phyloP scores from a whole-genome alignment of 2,113 vertebrate genomes.

The Microtus ochrogaster region DNA sequence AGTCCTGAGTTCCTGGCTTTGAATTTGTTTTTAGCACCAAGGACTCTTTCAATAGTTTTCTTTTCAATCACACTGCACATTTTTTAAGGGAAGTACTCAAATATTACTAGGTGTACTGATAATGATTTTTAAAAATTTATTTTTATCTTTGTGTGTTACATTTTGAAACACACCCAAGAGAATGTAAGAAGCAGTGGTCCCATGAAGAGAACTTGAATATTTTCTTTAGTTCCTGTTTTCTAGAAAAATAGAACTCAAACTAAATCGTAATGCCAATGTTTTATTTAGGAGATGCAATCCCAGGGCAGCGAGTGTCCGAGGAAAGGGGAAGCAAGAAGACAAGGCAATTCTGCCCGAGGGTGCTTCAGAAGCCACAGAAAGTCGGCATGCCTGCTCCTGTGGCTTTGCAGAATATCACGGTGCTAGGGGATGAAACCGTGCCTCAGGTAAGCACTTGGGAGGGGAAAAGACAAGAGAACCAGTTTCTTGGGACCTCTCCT shows the following conservation, averaged over 20 bases:
- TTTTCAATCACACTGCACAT: not conserved
- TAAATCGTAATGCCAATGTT: constrained; percentile 36
- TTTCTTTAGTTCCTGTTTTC: constrained; percentile 55
- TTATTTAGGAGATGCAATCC: constrained; percentile 55
- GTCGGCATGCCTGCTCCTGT: not conserved
- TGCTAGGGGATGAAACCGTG: not conserved
- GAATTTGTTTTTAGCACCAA: not conserved
- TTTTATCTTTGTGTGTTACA: not conserved
- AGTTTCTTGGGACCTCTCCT: not conserved
- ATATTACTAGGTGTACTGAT: constrained; percentile 3
- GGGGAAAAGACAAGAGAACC: not conserved
- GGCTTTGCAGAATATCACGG: not conserved
- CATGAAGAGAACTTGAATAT: not conserved
- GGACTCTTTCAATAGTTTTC: constrained; percentile 20
- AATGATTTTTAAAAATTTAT: not conserved
- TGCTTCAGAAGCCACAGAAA: not conserved
- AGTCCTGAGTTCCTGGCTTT: constrained; percentile 7
- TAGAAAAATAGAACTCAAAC: constrained; percentile 49
- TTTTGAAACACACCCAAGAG: constrained; percentile 15
- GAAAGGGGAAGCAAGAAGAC: not conserved
- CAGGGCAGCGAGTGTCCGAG: not conserved
- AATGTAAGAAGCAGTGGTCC: not conserved
- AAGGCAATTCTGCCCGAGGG: not conserved
- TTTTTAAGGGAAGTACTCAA: constrained; percentile 27
- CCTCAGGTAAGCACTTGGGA: not conserved